A percentile compares a stretch with the other conserved stretches of the same genome.
Conservation (phyloP, 2,888 invertebrate genomes). For the Emesis russula region DNA sequence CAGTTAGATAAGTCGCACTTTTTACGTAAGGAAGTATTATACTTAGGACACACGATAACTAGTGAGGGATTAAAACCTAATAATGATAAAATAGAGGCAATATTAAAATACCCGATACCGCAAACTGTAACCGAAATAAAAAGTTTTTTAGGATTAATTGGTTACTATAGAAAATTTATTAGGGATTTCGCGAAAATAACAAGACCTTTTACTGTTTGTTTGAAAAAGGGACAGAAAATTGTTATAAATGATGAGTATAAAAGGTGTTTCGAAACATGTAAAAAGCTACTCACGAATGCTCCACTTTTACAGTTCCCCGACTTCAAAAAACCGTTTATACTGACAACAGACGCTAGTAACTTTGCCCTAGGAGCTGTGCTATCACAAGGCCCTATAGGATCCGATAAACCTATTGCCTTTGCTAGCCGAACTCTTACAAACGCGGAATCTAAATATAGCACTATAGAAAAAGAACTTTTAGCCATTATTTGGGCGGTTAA, state of each 20-base stretch:
- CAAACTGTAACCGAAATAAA: constrained; percentile 84
- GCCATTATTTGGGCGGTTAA: no score
- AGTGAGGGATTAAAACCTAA: constrained; percentile 86
- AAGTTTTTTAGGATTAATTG: constrained; percentile 90
- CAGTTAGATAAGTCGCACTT: constrained; percentile 84
- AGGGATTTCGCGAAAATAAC: constrained; percentile 79
- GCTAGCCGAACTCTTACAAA: constrained; percentile 43
- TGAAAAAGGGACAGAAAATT: constrained; percentile 75
- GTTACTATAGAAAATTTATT: constrained; percentile 91
- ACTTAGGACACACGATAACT: constrained; percentile 89
- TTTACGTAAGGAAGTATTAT: constrained; percentile 86
- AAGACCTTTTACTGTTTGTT: constrained; percentile 81
- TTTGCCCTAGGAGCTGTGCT: constrained; percentile 87
- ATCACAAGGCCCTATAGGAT: constrained; percentile 86
- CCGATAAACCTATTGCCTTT: constrained; percentile 83
- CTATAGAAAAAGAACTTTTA: no score
- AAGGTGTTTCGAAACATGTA: constrained; percentile 61
- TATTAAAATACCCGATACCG: constrained; percentile 80
- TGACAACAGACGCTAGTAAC: constrained; percentile 87
- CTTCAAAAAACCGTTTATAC: constrained; percentile 41
- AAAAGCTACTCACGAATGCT: constrained; percentile 65
- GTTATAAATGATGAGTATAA: constrained; percentile 62
- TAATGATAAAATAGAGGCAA: constrained; percentile 75
- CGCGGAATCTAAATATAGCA: constrained; percentile 32
- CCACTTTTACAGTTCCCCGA: constrained; percentile 46